phyloP scores from a whole-genome alignment of 2,113 vertebrate species.

The Isurus oxyrinchus region DNA sequence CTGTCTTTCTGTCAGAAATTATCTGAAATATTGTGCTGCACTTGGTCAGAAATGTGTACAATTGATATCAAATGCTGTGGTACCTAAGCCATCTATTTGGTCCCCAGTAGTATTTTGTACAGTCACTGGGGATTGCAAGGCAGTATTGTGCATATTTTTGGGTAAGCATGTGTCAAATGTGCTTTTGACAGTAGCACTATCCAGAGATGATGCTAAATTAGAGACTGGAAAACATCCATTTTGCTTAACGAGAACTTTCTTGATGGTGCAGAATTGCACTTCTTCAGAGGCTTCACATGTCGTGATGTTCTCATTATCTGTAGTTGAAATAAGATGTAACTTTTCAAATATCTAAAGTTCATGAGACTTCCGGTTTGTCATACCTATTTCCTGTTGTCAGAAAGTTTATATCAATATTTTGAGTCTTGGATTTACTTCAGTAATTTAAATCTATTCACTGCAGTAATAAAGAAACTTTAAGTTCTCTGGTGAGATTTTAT shows the following conservation, averaged over 20 bases:
- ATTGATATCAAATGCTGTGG: neutral
- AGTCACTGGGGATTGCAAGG: neutral
- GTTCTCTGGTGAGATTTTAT: neutral
- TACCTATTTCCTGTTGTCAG: neutral
- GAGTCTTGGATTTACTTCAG: neutral
- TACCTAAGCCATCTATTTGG: neutral
- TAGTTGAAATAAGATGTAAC: constrained; percentile 38
- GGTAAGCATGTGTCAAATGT: neutral
- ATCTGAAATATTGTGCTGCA: neutral
- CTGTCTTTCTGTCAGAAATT: neutral
- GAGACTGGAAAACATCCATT: neutral
- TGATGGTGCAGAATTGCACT: constrained; percentile 45
- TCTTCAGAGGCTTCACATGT: constrained; percentile 46
- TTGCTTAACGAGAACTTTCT: constrained; percentile 37
- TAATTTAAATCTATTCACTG: neutral
- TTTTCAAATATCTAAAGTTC: neutral
- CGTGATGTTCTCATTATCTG: constrained; percentile 57
- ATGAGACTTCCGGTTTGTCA: neutral
- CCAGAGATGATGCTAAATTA: neutral
- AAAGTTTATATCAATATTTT: neutral
- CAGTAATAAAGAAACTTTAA: neutral
- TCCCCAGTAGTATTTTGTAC: neutral
- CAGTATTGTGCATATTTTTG: neutral
- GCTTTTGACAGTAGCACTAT: neutral
- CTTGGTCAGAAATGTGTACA: neutral